These are phyloP conservation scores for Pterostichus madidus DNA, from an alignment of 2,888 invertebrate species.

Conservation along the genomic window DNA sequence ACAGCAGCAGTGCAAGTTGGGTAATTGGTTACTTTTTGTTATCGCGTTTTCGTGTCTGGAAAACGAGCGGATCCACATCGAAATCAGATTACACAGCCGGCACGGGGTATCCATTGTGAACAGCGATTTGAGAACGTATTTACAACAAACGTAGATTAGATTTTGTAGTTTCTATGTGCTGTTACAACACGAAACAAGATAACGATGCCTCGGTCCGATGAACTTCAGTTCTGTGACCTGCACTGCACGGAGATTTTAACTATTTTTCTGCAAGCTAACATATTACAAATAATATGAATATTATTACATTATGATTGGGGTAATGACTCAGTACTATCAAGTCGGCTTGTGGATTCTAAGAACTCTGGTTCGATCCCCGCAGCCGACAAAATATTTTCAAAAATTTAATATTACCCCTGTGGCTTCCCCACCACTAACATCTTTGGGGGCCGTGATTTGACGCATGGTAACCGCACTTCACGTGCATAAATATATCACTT, in stretches of 20 bases:
- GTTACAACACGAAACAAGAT: slow-evolving; percentile 23
- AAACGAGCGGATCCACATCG: slow-evolving; percentile 17
- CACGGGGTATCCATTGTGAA: slow-evolving; percentile 29
- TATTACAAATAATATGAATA: too few species aligned
- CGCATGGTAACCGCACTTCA: too few species aligned
- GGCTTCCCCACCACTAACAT: too few species aligned
- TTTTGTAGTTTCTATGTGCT: slow-evolving; percentile 31
- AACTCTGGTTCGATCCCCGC: too few species aligned
- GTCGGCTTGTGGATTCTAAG: too few species aligned
- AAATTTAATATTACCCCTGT: too few species aligned
- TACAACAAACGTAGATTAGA: slow-evolving; percentile 44
- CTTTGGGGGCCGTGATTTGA: too few species aligned
- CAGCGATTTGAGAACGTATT: slow-evolving; percentile 47
- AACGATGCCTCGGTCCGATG: background rate
- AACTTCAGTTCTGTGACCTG: background rate
- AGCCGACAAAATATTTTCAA: too few species aligned
- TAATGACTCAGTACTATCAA: too few species aligned
- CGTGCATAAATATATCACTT: too few species aligned
- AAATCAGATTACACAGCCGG: slow-evolving; percentile 30
- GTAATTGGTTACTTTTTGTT: slow-evolving; percentile 27
- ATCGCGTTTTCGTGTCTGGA: slow-evolving; percentile 10
- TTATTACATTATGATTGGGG: too few species aligned
- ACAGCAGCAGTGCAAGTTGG: background rate
- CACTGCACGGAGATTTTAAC: background rate
- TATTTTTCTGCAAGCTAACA: background rate